Conservation (phyloP, 2,888 invertebrate genomes). For the Abscondita cerata region DNA sequence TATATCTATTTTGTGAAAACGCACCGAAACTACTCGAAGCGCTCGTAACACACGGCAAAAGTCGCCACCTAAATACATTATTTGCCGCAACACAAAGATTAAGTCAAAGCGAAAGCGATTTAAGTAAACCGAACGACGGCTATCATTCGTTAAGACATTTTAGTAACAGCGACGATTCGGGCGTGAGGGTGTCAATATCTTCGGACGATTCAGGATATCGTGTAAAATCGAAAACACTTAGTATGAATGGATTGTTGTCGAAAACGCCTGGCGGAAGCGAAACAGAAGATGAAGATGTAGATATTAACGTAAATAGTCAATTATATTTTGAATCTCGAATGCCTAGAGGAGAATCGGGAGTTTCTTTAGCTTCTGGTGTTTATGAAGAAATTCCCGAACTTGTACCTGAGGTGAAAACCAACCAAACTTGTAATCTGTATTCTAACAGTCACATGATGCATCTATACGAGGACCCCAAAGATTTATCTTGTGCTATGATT, state of each 20-base stretch:
- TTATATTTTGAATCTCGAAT: constrained; percentile 25
- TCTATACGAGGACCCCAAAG: constrained; percentile 58
- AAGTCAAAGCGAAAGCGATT: constrained; percentile 63
- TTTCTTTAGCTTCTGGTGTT: constrained; percentile 70
- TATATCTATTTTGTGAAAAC: constrained; percentile 60
- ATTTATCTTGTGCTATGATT: constrained; percentile 30
- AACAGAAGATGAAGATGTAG: constrained; percentile 38
- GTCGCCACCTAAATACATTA: constrained; percentile 3
- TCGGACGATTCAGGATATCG: constrained; percentile 51
- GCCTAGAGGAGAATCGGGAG: constrained; percentile 64
- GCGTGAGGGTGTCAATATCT: constrained; percentile 53
- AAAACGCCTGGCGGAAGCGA: constrained; percentile 59
- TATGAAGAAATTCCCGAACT: constrained; percentile 72
- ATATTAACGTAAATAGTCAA: background rate
- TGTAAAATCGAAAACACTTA: constrained; percentile 40
- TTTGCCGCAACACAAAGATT: constrained; percentile 50
- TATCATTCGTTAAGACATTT: constrained; percentile 39
- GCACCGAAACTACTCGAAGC: constrained; percentile 59
- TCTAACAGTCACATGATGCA: constrained; percentile 43
- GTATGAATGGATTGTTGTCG: constrained; percentile 43
- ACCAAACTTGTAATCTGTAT: constrained; percentile 12
- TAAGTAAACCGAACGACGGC: constrained; percentile 49
- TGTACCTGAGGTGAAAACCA: constrained; percentile 2
- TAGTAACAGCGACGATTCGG: constrained; percentile 53
- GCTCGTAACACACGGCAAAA: constrained; percentile 57